Percentiles rank a stretch among this genome's conserved stretches.
phyloP scores from a whole-genome alignment of 2,888 invertebrate genomes.

The Diarsia mendica region DNA sequence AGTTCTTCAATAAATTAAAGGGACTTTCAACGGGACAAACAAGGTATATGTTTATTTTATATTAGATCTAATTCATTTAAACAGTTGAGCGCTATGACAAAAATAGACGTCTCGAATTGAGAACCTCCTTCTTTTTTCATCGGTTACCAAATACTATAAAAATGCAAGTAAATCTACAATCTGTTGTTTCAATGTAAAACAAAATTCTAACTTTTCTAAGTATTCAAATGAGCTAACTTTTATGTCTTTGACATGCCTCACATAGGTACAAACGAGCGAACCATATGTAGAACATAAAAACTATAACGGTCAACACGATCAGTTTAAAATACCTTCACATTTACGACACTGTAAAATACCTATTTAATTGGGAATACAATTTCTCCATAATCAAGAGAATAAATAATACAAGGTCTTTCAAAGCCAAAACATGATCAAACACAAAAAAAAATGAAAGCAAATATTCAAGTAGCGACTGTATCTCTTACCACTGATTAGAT shows the following conservation, averaged over 20 bases:
- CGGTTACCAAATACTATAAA: neutral
- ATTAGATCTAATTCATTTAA: neutral
- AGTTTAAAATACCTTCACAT: conserved; percentile 38
- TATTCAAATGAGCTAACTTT: conserved; percentile 57
- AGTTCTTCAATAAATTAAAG: neutral
- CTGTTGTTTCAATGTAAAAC: conserved; percentile 9
- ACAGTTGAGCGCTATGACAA: neutral
- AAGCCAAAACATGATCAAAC: conserved; percentile 5
- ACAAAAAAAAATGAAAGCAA: conserved; percentile 17
- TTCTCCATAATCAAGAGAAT: neutral
- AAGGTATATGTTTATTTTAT: neutral
- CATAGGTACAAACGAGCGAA: conserved; percentile 15
- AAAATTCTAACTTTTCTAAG: conserved; percentile 18
- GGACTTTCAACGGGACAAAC: neutral
- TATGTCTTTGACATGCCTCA: conserved; percentile 37
- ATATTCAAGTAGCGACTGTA: conserved; percentile 40
- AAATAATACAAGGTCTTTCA: neutral
- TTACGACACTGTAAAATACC: conserved; percentile 40
- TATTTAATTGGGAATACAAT: conserved; percentile 30
- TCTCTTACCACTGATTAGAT: conserved; percentile 68
- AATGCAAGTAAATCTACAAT: neutral
- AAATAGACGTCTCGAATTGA: neutral
- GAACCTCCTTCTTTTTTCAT: neutral
- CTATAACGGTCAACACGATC: conserved; percentile 38
- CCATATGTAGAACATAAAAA: conserved; percentile 45